Evolutionary conservation across 2,797 vertebrate genomes (phyloP).

Genomic region (Serranus cabrilla): DNA sequence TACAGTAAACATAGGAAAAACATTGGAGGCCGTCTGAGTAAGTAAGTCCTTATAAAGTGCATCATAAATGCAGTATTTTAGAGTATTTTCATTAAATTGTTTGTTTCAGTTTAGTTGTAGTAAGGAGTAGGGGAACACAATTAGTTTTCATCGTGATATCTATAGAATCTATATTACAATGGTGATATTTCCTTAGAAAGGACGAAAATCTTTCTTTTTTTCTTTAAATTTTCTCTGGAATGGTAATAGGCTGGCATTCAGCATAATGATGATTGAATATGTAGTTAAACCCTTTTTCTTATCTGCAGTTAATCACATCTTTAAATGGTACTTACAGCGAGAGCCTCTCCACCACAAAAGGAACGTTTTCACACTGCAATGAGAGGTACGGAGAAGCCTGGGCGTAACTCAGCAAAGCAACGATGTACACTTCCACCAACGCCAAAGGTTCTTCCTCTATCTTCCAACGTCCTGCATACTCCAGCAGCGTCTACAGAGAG

Average conservation of each 20-base stretch:
- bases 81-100: too few relatives aligned
- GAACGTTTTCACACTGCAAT: constrained; percentile 92
- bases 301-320: not conserved
- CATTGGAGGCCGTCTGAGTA: too few relatives aligned
- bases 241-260: not conserved
- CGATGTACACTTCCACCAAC: constrained; percentile 92
- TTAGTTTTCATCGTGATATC: too few relatives aligned
- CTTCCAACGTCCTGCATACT: constrained; percentile 93
- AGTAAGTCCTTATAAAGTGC: too few relatives aligned
- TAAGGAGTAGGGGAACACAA: too few relatives aligned
- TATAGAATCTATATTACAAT: too few relatives aligned
- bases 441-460: constrained; percentile 92
- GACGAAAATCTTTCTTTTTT: too few relatives aligned
- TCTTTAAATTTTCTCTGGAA: too few relatives aligned
- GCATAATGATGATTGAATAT: not conserved
- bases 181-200: too few relatives aligned
- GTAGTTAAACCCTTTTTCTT: not conserved
- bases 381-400: constrained; percentile 91
- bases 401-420: constrained; percentile 92
- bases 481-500: constrained; percentile 89
- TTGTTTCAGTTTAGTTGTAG: too few relatives aligned
- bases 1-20: too few relatives aligned
- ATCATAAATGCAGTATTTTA: too few relatives aligned
- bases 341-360: constrained; percentile 93
- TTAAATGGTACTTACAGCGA: constrained; percentile 91